A percentile compares a stretch with the other conserved stretches of the same genome.
Conservation (phyloP, 2,888 invertebrate genomes). For the Pardosa pseudoannulata region DNA sequence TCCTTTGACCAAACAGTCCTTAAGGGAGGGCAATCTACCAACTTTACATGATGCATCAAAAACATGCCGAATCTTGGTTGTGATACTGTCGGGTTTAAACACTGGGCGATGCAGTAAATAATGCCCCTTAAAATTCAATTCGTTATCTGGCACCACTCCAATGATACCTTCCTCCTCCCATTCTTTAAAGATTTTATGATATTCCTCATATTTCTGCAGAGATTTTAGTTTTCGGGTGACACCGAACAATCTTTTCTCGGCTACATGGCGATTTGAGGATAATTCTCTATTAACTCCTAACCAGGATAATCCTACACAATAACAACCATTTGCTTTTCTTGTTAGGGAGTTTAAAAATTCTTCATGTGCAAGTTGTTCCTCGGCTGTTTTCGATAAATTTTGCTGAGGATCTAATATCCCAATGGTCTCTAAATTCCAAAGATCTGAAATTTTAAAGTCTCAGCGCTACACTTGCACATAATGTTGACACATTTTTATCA, state of each 20-base stretch:
- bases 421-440: slow-evolving; percentile 15
- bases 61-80: slow-evolving; percentile 74
- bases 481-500: background rate
- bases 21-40: slow-evolving; percentile 4
- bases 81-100: slow-evolving; percentile 70
- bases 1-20: slow-evolving; percentile 14
- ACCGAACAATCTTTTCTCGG: slow-evolving; percentile 18
- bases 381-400: background rate
- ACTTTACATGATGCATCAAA: slow-evolving; percentile 67
- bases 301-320: background rate
- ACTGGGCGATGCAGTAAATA: slow-evolving; percentile 74
- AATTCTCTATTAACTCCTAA: background rate
- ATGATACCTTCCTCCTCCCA: background rate
- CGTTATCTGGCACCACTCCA: background rate
- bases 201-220: slow-evolving; percentile 3
- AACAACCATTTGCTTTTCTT: slow-evolving; percentile 3
- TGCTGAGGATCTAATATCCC: background rate
- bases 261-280: background rate
- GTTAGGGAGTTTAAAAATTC: background rate
- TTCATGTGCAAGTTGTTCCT: background rate
- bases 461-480: background rate
- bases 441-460: too few species aligned
- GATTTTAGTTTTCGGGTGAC: slow-evolving; percentile 23
- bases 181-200: slow-evolving; percentile 6
- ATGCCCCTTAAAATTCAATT: slow-evolving; percentile 7